A percentile compares a stretch with the other conserved stretches of the same genome.
Conservation (phyloP, 1,140 invertebrate genomes). For the Bombus breviceps region DNA sequence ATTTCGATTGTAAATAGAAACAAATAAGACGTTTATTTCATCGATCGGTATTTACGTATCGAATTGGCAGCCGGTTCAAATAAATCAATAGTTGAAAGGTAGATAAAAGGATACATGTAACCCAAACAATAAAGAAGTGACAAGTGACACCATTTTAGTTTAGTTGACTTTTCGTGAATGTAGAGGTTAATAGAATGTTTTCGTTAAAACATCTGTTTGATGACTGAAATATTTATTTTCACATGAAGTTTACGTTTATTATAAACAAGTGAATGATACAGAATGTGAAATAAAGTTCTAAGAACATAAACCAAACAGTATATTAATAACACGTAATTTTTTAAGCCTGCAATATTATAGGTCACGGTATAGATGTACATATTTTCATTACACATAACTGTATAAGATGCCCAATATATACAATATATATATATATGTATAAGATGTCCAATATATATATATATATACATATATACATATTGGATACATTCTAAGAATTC, state of each 20-base stretch:
- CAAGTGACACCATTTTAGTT: not conserved
- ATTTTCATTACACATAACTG: not conserved
- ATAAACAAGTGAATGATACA: not conserved
- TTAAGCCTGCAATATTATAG: not conserved
- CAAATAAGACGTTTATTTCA: not conserved
- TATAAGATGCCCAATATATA: not conserved
- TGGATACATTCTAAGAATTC: not conserved
- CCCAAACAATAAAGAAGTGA: not conserved
- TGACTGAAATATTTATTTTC: not conserved
- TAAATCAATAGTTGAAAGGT: not conserved
- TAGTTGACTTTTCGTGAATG: no score
- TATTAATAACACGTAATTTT: not conserved
- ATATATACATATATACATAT: not conserved
- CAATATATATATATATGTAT: not conserved
- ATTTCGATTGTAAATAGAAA: not conserved
- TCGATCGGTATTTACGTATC: no score
- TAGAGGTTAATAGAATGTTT: not conserved
- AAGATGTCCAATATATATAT: not conserved
- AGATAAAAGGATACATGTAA: not conserved
- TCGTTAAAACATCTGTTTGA: not conserved
- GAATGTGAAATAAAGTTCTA: not conserved
- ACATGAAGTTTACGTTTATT: not conserved
- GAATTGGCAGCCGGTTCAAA: not conserved
- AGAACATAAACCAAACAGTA: not conserved
- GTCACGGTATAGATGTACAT: not conserved